Percentiles rank a stretch among this genome's conserved stretches.
Evolutionary conservation across 2,888 invertebrate species (phyloP).

Genomic region (Drosophila subquinaria): DNA sequence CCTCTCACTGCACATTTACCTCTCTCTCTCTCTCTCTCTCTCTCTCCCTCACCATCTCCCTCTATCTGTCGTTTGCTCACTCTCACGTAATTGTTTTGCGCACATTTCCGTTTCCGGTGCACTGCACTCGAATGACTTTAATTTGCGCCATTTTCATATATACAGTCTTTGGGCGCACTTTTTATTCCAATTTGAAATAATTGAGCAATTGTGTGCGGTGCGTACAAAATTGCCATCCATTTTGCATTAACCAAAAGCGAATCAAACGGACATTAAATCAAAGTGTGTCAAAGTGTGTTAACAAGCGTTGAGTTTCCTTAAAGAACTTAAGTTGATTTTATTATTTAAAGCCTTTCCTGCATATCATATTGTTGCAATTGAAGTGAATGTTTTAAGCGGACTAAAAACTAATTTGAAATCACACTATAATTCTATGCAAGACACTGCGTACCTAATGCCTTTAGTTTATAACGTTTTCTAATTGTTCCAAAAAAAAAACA

Average conservation of each 20-base stretch:
- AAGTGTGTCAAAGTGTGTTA: background rate
- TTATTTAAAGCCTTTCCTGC: background rate
- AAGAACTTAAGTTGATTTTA: background rate
- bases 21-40: background rate
- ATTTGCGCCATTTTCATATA: constrained; percentile 70
- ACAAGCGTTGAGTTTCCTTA: background rate
- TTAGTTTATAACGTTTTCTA: background rate
- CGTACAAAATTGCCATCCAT: constrained; percentile 28
- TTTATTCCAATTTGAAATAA: constrained; percentile 41
- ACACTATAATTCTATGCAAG: background rate
- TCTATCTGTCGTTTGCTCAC: constrained; percentile 13
- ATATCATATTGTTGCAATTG: background rate
- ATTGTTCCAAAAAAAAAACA: background rate
- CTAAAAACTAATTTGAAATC: background rate
- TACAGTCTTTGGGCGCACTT: constrained; percentile 40
- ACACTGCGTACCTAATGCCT: no score
- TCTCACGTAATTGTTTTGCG: constrained; percentile 74
- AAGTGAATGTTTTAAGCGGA: background rate
- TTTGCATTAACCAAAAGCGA: constrained; percentile 13
- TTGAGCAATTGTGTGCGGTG: constrained; percentile 46
- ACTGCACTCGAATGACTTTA: constrained; percentile 73
- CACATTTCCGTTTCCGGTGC: constrained; percentile 77
- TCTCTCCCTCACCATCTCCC: background rate
- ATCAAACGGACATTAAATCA: constrained; percentile 7
- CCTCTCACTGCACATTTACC: background rate